Conservation (phyloP, 2,113 vertebrate species). For the Perognathus longimembris region DNA sequence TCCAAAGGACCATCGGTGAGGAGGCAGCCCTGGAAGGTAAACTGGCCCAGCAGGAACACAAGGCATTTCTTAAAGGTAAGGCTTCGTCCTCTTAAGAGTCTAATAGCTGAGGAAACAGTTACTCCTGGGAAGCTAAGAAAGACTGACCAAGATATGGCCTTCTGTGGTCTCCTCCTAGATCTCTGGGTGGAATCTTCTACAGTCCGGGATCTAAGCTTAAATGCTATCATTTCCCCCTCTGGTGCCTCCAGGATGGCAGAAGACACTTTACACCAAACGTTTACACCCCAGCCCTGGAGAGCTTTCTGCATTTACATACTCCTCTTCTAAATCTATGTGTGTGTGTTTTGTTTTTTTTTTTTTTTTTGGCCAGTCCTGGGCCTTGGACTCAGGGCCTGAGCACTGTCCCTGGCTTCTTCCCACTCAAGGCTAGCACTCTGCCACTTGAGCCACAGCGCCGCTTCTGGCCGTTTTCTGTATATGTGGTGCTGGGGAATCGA, state of each 20-base stretch:
- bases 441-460: too few species aligned
- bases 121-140: not conserved
- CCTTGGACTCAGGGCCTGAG: too few species aligned
- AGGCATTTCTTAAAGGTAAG: not conserved
- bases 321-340: not conserved
- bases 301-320: not conserved
- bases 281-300: not conserved
- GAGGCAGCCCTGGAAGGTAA: not conserved
- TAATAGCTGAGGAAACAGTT: not conserved
- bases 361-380: too few species aligned
- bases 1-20: not conserved
- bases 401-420: too few species aligned
- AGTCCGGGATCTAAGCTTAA: not conserved
- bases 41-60: not conserved
- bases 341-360: too few species aligned
- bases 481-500: too few species aligned
- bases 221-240: too few species aligned
- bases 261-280: fast-evolving
- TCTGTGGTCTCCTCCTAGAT: not conserved
- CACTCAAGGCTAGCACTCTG: too few species aligned
- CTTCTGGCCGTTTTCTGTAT: too few species aligned
- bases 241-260: not conserved
- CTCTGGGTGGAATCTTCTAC: not conserved
- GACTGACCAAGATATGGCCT: not conserved
- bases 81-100: not conserved